These are phyloP conservation scores for Pyrocephalus nanus DNA, from an alignment of 2,797 vertebrate species.

Conservation along the genomic window DNA sequence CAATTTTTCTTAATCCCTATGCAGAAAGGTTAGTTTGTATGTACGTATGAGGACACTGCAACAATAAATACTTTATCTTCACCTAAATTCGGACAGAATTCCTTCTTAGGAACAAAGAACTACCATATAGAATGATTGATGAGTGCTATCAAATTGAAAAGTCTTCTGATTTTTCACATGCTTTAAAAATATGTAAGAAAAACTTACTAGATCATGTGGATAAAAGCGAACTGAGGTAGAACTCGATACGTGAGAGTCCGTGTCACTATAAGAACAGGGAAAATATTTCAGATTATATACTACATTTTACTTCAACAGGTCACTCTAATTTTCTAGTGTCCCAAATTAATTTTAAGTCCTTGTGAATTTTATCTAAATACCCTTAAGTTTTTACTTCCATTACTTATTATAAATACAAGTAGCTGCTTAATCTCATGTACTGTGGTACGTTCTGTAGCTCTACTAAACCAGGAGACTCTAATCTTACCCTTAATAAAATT, in stretches of 20 bases:
- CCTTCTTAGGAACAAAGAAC: not conserved
- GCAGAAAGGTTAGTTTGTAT: not conserved
- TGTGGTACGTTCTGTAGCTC: not conserved
- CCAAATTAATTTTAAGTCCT: not conserved
- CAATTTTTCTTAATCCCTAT: not conserved
- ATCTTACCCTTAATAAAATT: not conserved
- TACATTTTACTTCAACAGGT: constrained; percentile 33
- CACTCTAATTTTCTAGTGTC: not conserved
- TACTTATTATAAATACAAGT: not conserved
- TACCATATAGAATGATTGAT: not conserved
- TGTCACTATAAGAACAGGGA: constrained; percentile 88
- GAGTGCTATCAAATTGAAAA: not conserved
- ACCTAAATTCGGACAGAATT: not conserved
- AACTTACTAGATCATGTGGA: constrained; percentile 98
- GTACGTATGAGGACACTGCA: not conserved
- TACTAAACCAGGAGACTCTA: not conserved
- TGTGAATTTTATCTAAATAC: not conserved
- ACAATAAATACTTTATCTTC: not conserved
- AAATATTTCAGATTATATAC: constrained; percentile 69
- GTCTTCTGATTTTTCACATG: constrained; percentile 7
- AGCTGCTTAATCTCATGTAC: not conserved
- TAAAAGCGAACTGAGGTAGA: constrained; percentile 99
- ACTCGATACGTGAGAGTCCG: constrained; percentile 99
- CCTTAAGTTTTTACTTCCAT: not conserved
- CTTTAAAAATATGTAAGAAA: constrained; percentile 48